Evolutionary conservation across 1,140 invertebrate genomes (phyloP).

Genomic region (Polyergus mexicanus): DNA sequence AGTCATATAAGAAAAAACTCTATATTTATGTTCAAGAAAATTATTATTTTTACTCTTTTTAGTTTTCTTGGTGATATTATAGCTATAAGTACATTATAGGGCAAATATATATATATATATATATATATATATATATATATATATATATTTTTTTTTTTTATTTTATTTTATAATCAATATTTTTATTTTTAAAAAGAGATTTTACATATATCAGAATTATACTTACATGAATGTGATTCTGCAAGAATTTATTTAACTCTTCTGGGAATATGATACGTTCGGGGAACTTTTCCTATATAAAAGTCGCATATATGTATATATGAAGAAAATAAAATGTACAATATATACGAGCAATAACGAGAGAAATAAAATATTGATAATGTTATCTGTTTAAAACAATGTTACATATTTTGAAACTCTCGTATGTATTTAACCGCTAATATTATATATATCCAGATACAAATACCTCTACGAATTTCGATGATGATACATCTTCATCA

Average conservation of each 20-base stretch:
- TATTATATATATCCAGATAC: not conserved
- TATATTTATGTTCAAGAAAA: too few species aligned
- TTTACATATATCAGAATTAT: constrained; percentile 13
- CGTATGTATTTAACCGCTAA: not conserved
- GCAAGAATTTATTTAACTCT: constrained; percentile 80
- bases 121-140: too few species aligned
- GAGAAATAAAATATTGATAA: constrained; percentile 1
- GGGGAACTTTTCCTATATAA: constrained; percentile 62
- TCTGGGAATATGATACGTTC: constrained; percentile 78
- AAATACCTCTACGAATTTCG: constrained; percentile 19
- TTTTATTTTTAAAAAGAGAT: not conserved
- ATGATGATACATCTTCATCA: not conserved
- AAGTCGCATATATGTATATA: not conserved
- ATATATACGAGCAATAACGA: not conserved
- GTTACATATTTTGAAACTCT: not conserved
- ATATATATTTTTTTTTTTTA: too few species aligned
- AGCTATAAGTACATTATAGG: constrained; percentile 1
- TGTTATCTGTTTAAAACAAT: not conserved
- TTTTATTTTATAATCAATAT: constrained; percentile 22
- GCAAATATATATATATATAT: too few species aligned
- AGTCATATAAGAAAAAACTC: too few species aligned
- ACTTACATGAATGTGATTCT: constrained; percentile 80
- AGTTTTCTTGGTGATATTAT: too few species aligned
- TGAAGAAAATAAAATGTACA: not conserved
- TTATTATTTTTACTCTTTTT: too few species aligned